phyloP scores from a whole-genome alignment of 2,797 vertebrate species.

The Myoxocephalus aenaeus region DNA sequence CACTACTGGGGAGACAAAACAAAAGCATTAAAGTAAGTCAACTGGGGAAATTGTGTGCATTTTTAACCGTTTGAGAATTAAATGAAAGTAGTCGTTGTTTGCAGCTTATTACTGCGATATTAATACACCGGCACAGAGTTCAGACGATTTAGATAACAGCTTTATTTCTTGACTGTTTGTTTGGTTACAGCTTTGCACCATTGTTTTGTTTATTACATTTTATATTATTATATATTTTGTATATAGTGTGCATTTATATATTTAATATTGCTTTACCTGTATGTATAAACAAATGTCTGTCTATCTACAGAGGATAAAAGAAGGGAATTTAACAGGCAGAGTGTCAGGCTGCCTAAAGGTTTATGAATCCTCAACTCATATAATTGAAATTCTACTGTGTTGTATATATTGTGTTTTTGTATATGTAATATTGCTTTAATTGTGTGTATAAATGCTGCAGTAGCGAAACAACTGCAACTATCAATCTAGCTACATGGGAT shows the following conservation, averaged over 20 bases:
- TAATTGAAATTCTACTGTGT: too few species aligned
- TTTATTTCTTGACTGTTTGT: not conserved
- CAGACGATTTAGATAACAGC: not conserved
- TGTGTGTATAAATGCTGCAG: too few species aligned
- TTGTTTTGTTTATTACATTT: too few species aligned
- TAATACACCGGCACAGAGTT: not conserved
- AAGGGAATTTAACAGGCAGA: not conserved
- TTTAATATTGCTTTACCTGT: not conserved
- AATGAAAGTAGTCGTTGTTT: not conserved
- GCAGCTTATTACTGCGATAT: not conserved
- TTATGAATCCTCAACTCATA: too few species aligned
- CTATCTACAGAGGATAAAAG: not conserved
- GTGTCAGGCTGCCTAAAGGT: not conserved
- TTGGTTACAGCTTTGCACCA: too few species aligned
- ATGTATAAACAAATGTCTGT: too few species aligned
- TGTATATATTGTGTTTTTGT: too few species aligned
- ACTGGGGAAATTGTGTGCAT: not conserved
- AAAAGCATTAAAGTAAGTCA: not conserved
- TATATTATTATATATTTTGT: too few species aligned
- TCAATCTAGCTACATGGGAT: not conserved
- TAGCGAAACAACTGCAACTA: too few species aligned
- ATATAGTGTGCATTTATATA: not conserved
- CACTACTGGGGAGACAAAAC: not conserved
- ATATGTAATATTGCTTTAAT: not conserved
- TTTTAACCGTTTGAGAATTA: not conserved